Percentiles rank a stretch among this genome's conserved stretches.
phyloP scores from a whole-genome alignment of 1,140 invertebrate species.

The Coelopa frigida region DNA sequence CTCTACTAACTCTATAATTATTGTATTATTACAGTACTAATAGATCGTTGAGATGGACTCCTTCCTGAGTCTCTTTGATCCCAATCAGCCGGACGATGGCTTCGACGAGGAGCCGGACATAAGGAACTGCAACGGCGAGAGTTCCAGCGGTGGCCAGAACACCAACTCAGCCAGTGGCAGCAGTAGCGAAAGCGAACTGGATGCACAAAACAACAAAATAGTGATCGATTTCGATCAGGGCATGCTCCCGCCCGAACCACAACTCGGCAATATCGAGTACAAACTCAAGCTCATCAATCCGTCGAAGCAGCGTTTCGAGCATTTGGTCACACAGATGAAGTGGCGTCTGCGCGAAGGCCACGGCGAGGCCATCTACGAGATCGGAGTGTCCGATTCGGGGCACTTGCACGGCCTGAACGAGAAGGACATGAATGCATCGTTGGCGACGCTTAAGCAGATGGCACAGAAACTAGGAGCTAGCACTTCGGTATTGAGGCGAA shows the following conservation, averaged over 20 bases:
- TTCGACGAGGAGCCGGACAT: constrained; percentile 35
- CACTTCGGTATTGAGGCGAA: constrained; percentile 54
- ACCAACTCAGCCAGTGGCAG: constrained; percentile 14
- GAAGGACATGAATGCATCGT: constrained; percentile 72
- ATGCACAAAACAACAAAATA: constrained; percentile 37
- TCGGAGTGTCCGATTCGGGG: constrained; percentile 92
- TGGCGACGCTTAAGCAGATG: constrained; percentile 79
- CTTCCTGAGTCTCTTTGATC: constrained; percentile 72
- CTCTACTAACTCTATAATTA: too few species aligned
- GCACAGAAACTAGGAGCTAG: constrained; percentile 74
- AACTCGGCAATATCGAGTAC: constrained; percentile 88
- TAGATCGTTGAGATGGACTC: too few species aligned
- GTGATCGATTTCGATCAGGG: constrained; percentile 47
- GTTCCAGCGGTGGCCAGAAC: constrained; percentile 18
- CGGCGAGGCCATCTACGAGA: constrained; percentile 94
- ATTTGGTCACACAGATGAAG: constrained; percentile 86
- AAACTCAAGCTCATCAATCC: constrained; percentile 84
- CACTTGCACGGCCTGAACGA: constrained; percentile 70
- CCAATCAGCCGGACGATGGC: constrained; percentile 44
- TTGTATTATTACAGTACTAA: too few species aligned
- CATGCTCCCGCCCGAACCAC: constrained; percentile 76
- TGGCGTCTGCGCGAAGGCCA: constrained; percentile 81
- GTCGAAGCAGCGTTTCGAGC: constrained; percentile 76
- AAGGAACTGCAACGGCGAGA: constrained; percentile 24
- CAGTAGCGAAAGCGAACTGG: constrained; percentile 32